These are phyloP conservation scores for Pygoscelis antarcticus DNA, from an alignment of 2,113 vertebrate genomes.

Conservation along the genomic window DNA sequence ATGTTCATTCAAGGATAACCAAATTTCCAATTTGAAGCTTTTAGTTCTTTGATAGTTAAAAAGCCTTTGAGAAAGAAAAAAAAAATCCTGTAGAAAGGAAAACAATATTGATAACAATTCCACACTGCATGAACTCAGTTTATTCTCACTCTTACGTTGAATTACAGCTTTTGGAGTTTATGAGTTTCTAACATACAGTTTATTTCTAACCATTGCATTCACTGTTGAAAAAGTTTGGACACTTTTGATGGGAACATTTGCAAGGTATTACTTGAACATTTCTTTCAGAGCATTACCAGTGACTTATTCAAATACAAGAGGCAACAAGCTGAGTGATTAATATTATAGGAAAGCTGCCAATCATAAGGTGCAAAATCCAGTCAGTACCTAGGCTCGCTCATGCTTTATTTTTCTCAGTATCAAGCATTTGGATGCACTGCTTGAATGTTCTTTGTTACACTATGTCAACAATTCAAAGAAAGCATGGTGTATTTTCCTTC, in stretches of 20 bases:
- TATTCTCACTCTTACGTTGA: not conserved
- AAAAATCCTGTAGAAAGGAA: not conserved
- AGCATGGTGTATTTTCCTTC: not conserved
- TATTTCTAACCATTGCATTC: not conserved
- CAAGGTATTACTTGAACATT: not conserved
- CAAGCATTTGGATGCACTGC: not conserved
- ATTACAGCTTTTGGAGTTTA: not conserved
- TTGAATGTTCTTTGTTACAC: not conserved
- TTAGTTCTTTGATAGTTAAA: not conserved
- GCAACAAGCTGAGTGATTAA: not conserved
- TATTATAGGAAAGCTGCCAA: not conserved
- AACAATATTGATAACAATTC: not conserved
- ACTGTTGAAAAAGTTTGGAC: not conserved
- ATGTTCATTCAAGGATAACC: not conserved
- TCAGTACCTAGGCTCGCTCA: not conserved
- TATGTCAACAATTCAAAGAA: not conserved
- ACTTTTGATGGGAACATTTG: not conserved
- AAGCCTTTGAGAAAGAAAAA: not conserved
- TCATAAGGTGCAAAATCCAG: not conserved
- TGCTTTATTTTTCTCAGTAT: not conserved
- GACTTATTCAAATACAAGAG: not conserved
- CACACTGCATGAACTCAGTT: not conserved
- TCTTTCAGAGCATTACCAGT: not conserved
- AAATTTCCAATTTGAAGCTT: not conserved
- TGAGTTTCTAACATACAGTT: not conserved